Conservation (phyloP, 2,113 vertebrate species). For the Aramus guarauna region DNA sequence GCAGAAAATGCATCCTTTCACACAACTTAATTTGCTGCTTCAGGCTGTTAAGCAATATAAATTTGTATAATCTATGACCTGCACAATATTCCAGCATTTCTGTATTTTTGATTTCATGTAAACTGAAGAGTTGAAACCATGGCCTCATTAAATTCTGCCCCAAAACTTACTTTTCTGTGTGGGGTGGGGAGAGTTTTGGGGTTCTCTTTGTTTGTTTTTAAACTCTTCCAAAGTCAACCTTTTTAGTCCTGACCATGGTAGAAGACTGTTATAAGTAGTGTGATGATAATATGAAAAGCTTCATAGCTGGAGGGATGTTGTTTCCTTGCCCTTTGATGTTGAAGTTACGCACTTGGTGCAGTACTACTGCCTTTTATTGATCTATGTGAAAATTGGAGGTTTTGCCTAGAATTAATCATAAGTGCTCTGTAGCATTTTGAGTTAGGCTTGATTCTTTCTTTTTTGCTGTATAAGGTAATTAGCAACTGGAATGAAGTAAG, state of each 20-base stretch:
- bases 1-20: background rate
- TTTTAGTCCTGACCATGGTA: background rate
- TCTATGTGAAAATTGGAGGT: background rate
- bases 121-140: background rate
- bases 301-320: background rate
- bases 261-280: background rate
- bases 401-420: background rate
- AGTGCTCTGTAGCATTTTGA: background rate
- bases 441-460: background rate
- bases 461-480: background rate
- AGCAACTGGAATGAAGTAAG: background rate
- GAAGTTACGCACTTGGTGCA: background rate
- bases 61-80: background rate
- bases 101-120: background rate
- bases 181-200: background rate
- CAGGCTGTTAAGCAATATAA: background rate
- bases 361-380: background rate
- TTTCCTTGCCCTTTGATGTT: background rate
- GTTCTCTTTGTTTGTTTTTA: background rate
- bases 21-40: background rate
- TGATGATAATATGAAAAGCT: background rate
- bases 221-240: background rate
- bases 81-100: background rate
- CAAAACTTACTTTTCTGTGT: background rate
- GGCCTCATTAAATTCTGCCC: background rate